A percentile compares a stretch with the other conserved stretches of the same genome.
These are phyloP conservation scores for Harpagifer antarcticus DNA, from an alignment of 2,797 vertebrate genomes.

Conservation along the genomic window DNA sequence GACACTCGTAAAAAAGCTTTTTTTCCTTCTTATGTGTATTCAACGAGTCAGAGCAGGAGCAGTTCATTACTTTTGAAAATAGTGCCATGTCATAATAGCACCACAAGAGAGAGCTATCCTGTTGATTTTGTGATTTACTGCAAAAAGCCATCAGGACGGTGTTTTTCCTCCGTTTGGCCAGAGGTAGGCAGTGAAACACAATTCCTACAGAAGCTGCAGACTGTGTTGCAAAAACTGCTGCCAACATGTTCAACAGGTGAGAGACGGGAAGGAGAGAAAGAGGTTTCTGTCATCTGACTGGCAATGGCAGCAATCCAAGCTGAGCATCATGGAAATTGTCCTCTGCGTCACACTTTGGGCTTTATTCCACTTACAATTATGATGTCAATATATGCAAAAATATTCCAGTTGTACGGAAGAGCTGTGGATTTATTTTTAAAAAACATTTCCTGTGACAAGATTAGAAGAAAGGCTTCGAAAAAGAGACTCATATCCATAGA, in stretches of 20 bases:
- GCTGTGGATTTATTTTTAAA: constrained; percentile 3
- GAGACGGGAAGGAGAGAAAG: neutral
- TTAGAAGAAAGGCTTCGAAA: neutral
- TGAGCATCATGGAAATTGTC: constrained; percentile 21
- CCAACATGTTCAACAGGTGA: constrained; percentile 46
- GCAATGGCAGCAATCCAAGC: neutral
- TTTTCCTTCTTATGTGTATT: no score
- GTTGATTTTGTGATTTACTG: neutral
- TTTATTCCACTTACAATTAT: neutral
- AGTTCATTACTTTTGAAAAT: neutral
- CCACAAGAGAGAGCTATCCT: constrained; percentile 45
- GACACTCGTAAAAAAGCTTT: neutral
- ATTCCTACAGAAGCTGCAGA: neutral
- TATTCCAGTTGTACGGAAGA: neutral
- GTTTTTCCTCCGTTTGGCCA: constrained; percentile 34
- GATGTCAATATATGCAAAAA: neutral
- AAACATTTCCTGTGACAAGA: constrained; percentile 9
- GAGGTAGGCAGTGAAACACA: constrained; percentile 43
- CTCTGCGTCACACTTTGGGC: neutral
- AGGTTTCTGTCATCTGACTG: neutral
- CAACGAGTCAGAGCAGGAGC: neutral
- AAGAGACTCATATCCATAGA: neutral
- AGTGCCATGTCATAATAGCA: neutral
- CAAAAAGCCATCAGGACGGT: neutral
- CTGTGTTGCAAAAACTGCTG: constrained; percentile 2